Conservation (phyloP, 2,113 vertebrate genomes). For the Embiotoca jacksoni region DNA sequence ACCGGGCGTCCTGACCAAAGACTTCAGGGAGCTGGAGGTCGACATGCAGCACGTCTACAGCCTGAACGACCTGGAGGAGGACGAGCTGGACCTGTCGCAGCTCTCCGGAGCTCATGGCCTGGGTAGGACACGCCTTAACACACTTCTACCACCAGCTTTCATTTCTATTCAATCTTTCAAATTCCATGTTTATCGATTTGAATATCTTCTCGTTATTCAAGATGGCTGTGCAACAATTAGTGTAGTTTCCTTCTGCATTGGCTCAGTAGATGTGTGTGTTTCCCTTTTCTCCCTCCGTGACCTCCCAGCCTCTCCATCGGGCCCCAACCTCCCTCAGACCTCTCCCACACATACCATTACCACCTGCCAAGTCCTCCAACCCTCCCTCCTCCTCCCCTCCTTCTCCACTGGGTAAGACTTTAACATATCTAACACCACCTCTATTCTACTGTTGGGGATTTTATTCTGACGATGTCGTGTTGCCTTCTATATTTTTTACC, state of each 20-base stretch:
- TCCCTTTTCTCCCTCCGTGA: constrained; percentile 67
- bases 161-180: background rate
- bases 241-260: background rate
- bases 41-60: constrained; percentile 90
- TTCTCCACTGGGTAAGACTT: constrained; percentile 87
- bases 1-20: constrained; percentile 89
- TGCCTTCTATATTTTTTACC: background rate
- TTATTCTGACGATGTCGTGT: background rate
- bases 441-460: background rate
- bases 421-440: background rate
- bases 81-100: constrained; percentile 84
- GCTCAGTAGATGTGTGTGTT: constrained; percentile 6
- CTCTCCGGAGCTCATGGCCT: constrained; percentile 68
- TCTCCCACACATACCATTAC: constrained; percentile 88
- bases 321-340: constrained; percentile 86
- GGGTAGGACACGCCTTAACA: constrained; percentile 71
- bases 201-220: background rate
- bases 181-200: background rate
- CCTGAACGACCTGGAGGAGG: constrained; percentile 91
- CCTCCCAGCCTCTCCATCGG: constrained; percentile 85
- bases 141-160: background rate
- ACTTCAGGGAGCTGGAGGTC: constrained; percentile 88
- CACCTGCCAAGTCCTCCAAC: constrained; percentile 87
- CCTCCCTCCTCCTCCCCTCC: constrained; percentile 81
- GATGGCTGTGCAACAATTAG: background rate